Evolutionary conservation across 2,888 invertebrate genomes (phyloP).

Genomic region (Eilema depressum): DNA sequence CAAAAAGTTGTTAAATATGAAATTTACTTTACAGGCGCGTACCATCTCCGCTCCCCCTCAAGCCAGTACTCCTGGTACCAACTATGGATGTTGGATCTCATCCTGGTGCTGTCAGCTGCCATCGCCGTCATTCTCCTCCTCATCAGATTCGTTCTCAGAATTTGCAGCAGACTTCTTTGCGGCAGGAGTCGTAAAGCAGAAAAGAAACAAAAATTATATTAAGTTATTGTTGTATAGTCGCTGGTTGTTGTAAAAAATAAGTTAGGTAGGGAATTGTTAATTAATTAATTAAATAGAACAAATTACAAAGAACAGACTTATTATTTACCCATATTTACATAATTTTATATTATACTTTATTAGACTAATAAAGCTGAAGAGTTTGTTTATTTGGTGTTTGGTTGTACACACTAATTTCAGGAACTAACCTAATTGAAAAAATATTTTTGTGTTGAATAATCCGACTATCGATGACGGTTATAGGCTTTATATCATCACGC

Average conservation of each 20-base stretch:
- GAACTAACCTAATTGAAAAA: too few species aligned
- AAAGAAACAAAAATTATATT: constrained; percentile 10
- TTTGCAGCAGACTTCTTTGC: background rate
- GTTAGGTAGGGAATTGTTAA: background rate
- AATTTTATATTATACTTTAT: too few species aligned
- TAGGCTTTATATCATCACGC: too few species aligned
- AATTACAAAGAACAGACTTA: too few species aligned
- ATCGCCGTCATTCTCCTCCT: background rate
- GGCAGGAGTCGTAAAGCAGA: background rate
- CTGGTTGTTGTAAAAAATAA: background rate
- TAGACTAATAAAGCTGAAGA: too few species aligned
- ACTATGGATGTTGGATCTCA: constrained; percentile 6
- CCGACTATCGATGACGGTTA: too few species aligned
- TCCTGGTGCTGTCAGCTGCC: background rate
- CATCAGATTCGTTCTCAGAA: background rate
- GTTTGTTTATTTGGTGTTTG: too few species aligned
- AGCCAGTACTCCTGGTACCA: background rate
- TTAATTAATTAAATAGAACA: background rate
- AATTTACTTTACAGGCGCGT: background rate
- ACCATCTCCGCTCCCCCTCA: constrained; percentile 2
- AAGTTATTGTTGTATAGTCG: too few species aligned
- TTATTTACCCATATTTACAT: too few species aligned
- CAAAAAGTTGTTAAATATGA: too few species aligned
- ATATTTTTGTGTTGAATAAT: too few species aligned
- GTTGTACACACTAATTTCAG: too few species aligned